Percentiles rank a stretch among this genome's conserved stretches.
phyloP scores from a whole-genome alignment of 2,113 vertebrate species.

The Propithecus coquereli region DNA sequence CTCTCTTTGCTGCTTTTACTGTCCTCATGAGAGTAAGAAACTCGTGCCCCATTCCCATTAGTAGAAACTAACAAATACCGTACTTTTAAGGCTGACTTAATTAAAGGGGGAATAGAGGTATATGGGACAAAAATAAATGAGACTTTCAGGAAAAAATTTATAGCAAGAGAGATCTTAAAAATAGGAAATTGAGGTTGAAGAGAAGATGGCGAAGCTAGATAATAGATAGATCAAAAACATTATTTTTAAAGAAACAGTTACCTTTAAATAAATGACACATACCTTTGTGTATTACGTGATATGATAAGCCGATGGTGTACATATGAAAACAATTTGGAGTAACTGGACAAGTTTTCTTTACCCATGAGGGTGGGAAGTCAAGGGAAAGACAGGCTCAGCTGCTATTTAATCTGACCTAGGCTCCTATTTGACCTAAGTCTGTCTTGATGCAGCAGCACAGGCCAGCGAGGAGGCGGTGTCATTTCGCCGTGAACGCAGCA shows the following conservation, averaged over 20 bases:
- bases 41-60: neutral
- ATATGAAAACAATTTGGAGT: neutral
- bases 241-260: conserved; percentile 15
- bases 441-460: conserved; percentile 92
- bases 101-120: neutral
- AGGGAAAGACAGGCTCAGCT: conserved; percentile 79
- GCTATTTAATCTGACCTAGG: conserved; percentile 80
- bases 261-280: neutral
- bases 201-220: neutral
- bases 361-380: conserved; percentile 70
- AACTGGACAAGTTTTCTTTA: neutral
- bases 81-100: neutral
- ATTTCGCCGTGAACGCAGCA: conserved; percentile 97
- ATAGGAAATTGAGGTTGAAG: neutral
- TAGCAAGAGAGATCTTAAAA: conserved; percentile 31
- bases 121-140: conserved; percentile 11
- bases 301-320: neutral
- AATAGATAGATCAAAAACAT: neutral
- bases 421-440: conserved; percentile 87
- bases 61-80: neutral
- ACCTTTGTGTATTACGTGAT: neutral
- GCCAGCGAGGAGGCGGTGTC: conserved; percentile 95
- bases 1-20: neutral
- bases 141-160: conserved; percentile 1
- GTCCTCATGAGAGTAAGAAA: neutral